A percentile compares a stretch with the other conserved stretches of the same genome.
These are phyloP conservation scores for Lithobates pipiens DNA, from an alignment of 2,797 vertebrate species.

Conservation along the genomic window DNA sequence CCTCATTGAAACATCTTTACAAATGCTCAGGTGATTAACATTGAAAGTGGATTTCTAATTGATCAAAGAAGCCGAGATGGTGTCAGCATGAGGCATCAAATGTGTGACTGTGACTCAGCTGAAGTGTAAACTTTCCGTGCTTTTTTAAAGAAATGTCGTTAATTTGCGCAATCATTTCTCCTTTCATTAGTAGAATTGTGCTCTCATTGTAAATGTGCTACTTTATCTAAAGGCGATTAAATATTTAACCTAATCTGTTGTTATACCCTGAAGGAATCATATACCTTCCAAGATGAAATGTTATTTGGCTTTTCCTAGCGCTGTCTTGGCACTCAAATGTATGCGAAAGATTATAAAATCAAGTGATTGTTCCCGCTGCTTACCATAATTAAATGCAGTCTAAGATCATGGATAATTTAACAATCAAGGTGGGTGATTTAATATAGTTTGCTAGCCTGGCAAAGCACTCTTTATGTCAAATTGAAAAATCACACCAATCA, in stretches of 20 bases:
- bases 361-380: not conserved
- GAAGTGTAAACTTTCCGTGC: not conserved
- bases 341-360: not conserved
- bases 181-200: conserved; percentile 2
- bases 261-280: conserved; percentile 5
- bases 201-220: conserved; percentile 1
- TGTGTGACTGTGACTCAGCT: not conserved
- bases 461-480: not conserved
- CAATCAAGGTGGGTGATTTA: not conserved
- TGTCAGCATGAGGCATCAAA: conserved; percentile 15
- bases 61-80: not conserved
- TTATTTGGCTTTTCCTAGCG: not conserved
- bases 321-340: not conserved
- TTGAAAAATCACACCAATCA: not conserved
- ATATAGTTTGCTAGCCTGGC: not conserved
- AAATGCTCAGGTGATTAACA: not conserved
- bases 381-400: not conserved
- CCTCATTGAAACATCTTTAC: not conserved
- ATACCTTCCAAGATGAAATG: not conserved
- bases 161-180: conserved; percentile 7
- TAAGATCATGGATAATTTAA: not conserved
- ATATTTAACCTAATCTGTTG: conserved; percentile 13
- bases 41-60: not conserved
- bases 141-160: conserved; percentile 16
- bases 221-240: conserved; percentile 7